Percentiles rank a stretch among this genome's conserved stretches.
phyloP scores from a whole-genome alignment of 1,140 invertebrate species.

The Scaptomyza montana region DNA sequence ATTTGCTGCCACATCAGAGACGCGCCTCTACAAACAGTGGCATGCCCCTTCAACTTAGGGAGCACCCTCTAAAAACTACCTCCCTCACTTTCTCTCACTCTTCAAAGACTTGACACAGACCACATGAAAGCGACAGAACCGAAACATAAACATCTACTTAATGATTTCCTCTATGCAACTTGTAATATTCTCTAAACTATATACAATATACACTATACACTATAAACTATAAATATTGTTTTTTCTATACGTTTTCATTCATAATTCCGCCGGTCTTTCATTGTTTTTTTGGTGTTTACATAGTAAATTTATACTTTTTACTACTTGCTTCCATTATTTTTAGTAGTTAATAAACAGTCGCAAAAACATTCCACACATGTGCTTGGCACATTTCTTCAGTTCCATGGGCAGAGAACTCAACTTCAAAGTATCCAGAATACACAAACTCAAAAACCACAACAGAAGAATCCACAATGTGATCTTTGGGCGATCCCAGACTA shows the following conservation, averaged over 20 bases:
- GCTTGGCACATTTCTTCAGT: conserved; percentile 33
- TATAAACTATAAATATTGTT: too few relatives aligned
- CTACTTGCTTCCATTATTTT: conserved; percentile 81
- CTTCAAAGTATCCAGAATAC: conserved; percentile 17
- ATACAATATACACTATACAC: conserved; percentile 11
- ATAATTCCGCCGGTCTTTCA: conserved; percentile 60
- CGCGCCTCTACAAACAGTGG: conserved; percentile 24
- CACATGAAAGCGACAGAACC: conserved; percentile 68
- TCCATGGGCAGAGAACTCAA: neutral
- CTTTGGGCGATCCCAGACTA: neutral
- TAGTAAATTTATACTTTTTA: conserved; percentile 83
- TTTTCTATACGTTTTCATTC: conserved; percentile 52
- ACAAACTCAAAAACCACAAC: conserved; percentile 40
- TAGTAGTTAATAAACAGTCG: conserved; percentile 77
- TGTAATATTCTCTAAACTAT: conserved; percentile 21
- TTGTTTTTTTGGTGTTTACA: conserved; percentile 65
- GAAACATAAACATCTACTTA: conserved; percentile 77
- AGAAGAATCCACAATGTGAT: neutral
- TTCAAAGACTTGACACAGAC: conserved; percentile 74
- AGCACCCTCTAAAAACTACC: conserved; percentile 2
- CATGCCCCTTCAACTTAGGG: conserved; percentile 42
- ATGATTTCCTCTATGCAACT: conserved; percentile 64
- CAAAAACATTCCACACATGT: conserved; percentile 64
- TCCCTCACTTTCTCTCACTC: conserved; percentile 7
- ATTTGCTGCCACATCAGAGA: conserved; percentile 74